Conservation (phyloP, 2,888 invertebrate species). For the Yponomeuta malinellus region DNA sequence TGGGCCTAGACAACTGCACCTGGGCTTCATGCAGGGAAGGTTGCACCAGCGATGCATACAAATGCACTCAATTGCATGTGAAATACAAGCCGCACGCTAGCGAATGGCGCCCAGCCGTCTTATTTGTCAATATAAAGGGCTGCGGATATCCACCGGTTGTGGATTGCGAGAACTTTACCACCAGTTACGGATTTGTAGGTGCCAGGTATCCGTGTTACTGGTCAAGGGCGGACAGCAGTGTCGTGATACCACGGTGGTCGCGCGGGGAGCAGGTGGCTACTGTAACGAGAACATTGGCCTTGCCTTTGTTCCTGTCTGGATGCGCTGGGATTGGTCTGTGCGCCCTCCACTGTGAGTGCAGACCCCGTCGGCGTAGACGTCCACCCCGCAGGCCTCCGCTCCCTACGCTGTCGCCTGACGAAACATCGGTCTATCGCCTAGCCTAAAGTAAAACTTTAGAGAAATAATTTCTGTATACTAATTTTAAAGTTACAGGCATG, state of each 20-base stretch:
- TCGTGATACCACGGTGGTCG: conserved; percentile 89
- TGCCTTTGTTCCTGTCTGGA: conserved; percentile 88
- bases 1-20: conserved; percentile 85
- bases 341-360: conserved; percentile 91
- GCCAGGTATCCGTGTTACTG: conserved; percentile 80
- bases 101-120: conserved; percentile 76
- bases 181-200: conserved; percentile 81
- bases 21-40: conserved; percentile 89
- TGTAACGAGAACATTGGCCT: conserved; percentile 88
- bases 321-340: conserved; percentile 90
- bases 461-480: background rate
- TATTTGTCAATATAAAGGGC: conserved; percentile 88
- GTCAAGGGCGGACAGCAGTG: conserved; percentile 86
- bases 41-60: conserved; percentile 86
- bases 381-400: conserved; percentile 78
- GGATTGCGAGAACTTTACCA: conserved; percentile 84
- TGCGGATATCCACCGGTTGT: conserved; percentile 89
- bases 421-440: conserved; percentile 65
- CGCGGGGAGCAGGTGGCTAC: conserved; percentile 87
- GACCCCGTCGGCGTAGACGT: conserved; percentile 80
- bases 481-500: background rate
- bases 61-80: conserved; percentile 81
- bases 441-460: conserved; percentile 34
- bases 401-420: conserved; percentile 74
- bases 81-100: conserved; percentile 71